Percentiles rank a stretch among this genome's conserved stretches.
Conservation (phyloP, 2,113 vertebrate species). For the Mohoua ochrocephala region DNA sequence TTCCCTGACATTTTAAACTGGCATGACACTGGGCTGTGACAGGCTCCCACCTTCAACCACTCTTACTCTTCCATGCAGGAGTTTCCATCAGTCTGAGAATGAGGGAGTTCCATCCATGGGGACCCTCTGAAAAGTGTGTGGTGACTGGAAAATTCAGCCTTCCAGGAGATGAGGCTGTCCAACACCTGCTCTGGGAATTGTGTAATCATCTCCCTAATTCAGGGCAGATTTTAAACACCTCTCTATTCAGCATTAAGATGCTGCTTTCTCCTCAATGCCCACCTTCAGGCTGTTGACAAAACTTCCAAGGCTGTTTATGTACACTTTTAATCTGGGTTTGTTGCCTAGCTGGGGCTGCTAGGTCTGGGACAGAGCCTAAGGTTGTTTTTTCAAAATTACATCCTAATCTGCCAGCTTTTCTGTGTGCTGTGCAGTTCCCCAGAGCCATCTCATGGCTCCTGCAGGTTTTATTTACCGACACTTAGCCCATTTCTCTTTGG, state of each 20-base stretch:
- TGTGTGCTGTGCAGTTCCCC: neutral
- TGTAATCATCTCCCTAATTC: neutral
- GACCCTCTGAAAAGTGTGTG: neutral
- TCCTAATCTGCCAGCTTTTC: neutral
- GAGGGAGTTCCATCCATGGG: neutral
- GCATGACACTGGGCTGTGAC: neutral
- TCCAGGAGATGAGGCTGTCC: neutral
- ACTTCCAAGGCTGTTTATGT: neutral
- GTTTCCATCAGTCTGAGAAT: neutral
- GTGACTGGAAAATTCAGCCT: neutral
- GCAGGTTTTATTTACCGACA: neutral
- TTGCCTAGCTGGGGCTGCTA: neutral
- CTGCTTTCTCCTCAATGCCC: neutral
- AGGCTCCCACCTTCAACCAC: neutral
- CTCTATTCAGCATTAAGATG: neutral
- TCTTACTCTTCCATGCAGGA: neutral
- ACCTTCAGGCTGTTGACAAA: neutral
- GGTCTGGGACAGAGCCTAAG: neutral
- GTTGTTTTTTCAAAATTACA: neutral
- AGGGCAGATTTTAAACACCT: neutral
- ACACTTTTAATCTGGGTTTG: neutral
- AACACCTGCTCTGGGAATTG: rapidly evolving
- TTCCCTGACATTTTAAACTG: neutral
- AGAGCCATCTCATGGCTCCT: neutral
- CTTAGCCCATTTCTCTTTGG: neutral